Evolutionary conservation across 2,888 invertebrate genomes (phyloP).

Genomic region (Maniola hyperantus): DNA sequence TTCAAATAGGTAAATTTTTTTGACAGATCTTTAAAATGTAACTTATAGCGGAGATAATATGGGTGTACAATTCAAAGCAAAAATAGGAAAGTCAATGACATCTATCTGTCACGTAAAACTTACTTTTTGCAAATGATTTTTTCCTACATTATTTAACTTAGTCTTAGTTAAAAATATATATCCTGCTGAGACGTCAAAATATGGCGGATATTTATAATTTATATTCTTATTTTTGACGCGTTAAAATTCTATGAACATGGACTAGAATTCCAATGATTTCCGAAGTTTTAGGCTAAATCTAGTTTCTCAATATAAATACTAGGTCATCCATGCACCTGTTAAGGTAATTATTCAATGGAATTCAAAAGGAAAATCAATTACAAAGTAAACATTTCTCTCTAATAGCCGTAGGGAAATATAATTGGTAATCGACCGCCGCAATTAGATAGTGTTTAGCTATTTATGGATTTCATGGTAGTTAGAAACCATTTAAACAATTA

Average conservation of each 20-base stretch:
- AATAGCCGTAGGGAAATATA: conserved; percentile 19
- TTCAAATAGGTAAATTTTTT: not conserved
- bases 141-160: too few relatives aligned
- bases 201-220: too few relatives aligned
- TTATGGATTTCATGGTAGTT: conserved; percentile 37
- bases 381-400: conserved; percentile 19
- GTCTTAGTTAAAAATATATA: not conserved
- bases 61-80: too few relatives aligned
- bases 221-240: too few relatives aligned
- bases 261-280: not conserved
- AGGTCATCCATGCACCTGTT: not conserved
- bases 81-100: too few relatives aligned
- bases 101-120: too few relatives aligned
- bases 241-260: not conserved
- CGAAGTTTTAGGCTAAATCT: not conserved
- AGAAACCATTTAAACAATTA: conserved; percentile 4
- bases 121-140: too few relatives aligned
- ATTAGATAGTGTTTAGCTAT: conserved; percentile 20
- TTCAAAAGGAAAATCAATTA: not conserved
- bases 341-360: not conserved
- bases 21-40: not conserved
- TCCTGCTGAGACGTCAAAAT: too few relatives aligned
- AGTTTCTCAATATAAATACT: not conserved
- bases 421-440: conserved; percentile 10
- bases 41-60: too few relatives aligned